A percentile compares a stretch with the other conserved stretches of the same genome.
Conservation (phyloP, 1,140 invertebrate species). For the Nephotettix cincticeps region DNA sequence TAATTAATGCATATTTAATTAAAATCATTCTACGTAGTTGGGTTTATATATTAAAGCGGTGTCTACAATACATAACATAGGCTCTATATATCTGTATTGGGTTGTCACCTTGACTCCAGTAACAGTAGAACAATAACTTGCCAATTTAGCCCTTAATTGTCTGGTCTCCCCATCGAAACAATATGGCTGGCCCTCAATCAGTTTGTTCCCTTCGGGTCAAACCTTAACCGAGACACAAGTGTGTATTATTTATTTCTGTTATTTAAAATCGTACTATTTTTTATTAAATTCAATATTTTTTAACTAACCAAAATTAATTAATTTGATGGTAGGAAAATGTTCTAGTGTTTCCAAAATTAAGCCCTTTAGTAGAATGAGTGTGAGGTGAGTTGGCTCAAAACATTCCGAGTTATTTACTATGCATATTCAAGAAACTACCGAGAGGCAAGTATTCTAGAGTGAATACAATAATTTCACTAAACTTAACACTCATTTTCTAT, state of each 20-base stretch:
- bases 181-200: slow-evolving; percentile 12
- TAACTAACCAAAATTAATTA: no score
- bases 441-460: not conserved
- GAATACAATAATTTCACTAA: not conserved
- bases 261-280: slow-evolving; percentile 1
- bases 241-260: not conserved
- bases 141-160: slow-evolving; percentile 20
- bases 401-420: not conserved
- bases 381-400: not conserved
- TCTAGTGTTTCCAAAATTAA: no score
- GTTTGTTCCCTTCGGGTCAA: slow-evolving; percentile 9
- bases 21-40: no score
- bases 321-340: no score
- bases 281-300: not conserved
- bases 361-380: not conserved
- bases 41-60: no score
- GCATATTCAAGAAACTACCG: not conserved
- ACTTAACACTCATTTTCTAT: no score
- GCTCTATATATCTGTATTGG: no score
- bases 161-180: not conserved
- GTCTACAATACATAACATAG: no score
- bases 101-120: slow-evolving; percentile 3
- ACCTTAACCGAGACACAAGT: not conserved
- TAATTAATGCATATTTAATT: no score
- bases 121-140: slow-evolving; percentile 18